These are phyloP conservation scores for Cotesia vestalis DNA, from an alignment of 1,140 invertebrate genomes.

Conservation along the genomic window DNA sequence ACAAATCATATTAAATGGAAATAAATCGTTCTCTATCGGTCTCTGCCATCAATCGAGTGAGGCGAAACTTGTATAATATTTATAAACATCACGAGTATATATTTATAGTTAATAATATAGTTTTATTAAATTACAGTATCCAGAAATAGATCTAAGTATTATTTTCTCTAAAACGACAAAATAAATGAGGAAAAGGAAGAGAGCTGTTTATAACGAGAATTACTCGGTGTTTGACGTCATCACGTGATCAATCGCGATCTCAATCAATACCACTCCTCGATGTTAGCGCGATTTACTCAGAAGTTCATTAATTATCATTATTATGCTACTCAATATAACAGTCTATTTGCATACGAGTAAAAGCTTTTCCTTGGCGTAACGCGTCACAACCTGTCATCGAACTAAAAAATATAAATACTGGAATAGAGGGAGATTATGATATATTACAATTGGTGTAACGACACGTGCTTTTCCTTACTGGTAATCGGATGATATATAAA, in stretches of 20 bases:
- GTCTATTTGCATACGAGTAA: too few species aligned
- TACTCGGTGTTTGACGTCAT: neutral
- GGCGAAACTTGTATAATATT: neutral
- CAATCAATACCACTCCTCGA: slow-evolving; percentile 5
- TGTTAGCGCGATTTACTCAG: neutral
- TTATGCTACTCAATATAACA: too few species aligned
- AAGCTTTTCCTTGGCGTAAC: too few species aligned
- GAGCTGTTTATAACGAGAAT: neutral
- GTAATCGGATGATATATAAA: too few species aligned
- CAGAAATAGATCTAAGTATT: slow-evolving; percentile 11
- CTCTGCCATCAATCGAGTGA: neutral
- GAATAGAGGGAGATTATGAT: too few species aligned
- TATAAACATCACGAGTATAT: neutral
- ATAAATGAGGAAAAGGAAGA: slow-evolving; percentile 17
- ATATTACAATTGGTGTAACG: too few species aligned
- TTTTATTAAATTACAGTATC: slow-evolving; percentile 4
- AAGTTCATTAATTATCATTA: too few species aligned
- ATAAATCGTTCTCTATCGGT: too few species aligned
- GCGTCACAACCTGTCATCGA: too few species aligned
- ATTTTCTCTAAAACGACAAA: slow-evolving; percentile 11
- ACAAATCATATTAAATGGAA: too few species aligned
- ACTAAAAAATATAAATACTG: too few species aligned
- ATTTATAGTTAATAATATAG: neutral
- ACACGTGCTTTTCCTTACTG: too few species aligned
- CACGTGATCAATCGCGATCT: neutral